Conservation (phyloP, 2,888 invertebrate genomes). For the Arge pagana region DNA sequence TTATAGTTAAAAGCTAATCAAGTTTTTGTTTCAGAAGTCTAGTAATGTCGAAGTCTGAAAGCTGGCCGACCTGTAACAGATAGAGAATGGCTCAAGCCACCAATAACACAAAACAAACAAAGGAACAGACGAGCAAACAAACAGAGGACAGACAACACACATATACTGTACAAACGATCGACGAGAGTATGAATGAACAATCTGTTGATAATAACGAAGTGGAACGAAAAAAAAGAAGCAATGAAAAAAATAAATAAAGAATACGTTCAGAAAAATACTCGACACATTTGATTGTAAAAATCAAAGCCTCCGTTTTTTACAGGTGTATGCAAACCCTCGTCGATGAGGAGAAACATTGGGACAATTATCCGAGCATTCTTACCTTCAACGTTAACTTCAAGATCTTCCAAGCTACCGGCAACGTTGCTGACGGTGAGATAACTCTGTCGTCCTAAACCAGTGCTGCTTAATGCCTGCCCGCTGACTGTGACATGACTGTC, state of each 20-base stretch:
- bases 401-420: constrained; percentile 86
- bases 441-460: constrained; percentile 55
- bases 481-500: constrained; percentile 65
- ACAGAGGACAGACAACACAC: constrained; percentile 1
- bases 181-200: background rate
- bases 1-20: constrained; percentile 49
- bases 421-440: constrained; percentile 65
- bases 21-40: constrained; percentile 52
- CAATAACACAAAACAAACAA: constrained; percentile 37
- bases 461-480: constrained; percentile 63
- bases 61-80: constrained; percentile 61
- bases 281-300: background rate
- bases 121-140: too few species aligned
- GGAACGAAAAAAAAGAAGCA: background rate
- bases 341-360: background rate
- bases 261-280: background rate
- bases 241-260: background rate
- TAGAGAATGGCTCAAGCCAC: constrained; percentile 53
- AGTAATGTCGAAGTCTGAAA: constrained; percentile 61
- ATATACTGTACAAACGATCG: background rate
- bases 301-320: too few species aligned
- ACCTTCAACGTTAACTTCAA: constrained; percentile 97
- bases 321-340: background rate
- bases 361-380: constrained; percentile 49
- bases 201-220: background rate